Percentiles rank a stretch among this genome's conserved stretches.
Evolutionary conservation across 1,140 invertebrate species (phyloP).

Genomic region (Zophobas atratus): DNA sequence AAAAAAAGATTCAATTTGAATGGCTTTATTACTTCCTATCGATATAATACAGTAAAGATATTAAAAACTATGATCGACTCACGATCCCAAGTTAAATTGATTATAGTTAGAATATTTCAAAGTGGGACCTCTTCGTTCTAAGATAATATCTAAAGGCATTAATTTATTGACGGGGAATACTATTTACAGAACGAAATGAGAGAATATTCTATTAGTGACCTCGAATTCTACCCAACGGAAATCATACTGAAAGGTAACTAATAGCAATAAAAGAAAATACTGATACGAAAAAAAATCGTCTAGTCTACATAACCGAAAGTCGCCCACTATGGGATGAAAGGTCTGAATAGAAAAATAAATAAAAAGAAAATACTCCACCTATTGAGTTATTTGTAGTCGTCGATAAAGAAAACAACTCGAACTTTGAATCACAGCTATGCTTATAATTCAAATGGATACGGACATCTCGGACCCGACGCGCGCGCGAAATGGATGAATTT

Average conservation of each 20-base stretch:
- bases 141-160: conserved; percentile 37
- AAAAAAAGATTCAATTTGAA: not conserved
- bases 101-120: conserved; percentile 14
- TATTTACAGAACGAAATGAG: conserved; percentile 16
- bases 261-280: conserved; percentile 19
- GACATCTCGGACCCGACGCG: conserved; percentile 19
- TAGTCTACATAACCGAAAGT: not conserved
- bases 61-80: conserved; percentile 24
- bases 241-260: conserved; percentile 33
- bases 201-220: conserved; percentile 12
- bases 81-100: conserved; percentile 8
- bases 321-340: not conserved
- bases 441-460: conserved; percentile 48
- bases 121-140: not conserved
- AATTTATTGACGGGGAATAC: conserved; percentile 36
- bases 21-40: conserved; percentile 25
- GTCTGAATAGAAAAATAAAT: conserved; percentile 4
- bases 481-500: not conserved
- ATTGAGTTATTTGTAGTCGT: conserved; percentile 25
- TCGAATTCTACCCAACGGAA: conserved; percentile 1
- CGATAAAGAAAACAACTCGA: conserved; percentile 43
- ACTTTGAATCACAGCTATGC: conserved; percentile 54
- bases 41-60: conserved; percentile 40
- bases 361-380: conserved; percentile 6
- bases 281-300: conserved; percentile 16